These are phyloP conservation scores for Caranx melampygus DNA, from an alignment of 2,113 vertebrate species.

Conservation along the genomic window DNA sequence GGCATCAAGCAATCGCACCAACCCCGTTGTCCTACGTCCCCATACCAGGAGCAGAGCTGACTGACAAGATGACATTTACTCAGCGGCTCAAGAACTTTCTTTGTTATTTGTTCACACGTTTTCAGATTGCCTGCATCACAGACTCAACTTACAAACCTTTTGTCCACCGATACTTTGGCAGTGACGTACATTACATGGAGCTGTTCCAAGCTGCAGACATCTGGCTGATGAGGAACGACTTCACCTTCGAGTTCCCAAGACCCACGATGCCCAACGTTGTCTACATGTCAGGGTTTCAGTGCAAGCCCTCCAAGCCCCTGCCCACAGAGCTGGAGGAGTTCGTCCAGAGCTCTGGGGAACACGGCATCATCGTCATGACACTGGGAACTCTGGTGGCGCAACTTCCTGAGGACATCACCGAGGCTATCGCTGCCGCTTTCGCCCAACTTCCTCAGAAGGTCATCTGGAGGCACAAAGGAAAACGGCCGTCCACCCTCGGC, in stretches of 20 bases:
- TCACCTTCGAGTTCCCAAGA: slow-evolving; percentile 74
- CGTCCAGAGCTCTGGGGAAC: slow-evolving; percentile 71
- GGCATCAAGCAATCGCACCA: slow-evolving; percentile 53
- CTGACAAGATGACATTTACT: slow-evolving; percentile 69
- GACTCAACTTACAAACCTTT: slow-evolving; percentile 58
- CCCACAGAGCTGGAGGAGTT: slow-evolving; percentile 69
- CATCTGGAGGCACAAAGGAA: slow-evolving; percentile 71
- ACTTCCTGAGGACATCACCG: slow-evolving; percentile 64
- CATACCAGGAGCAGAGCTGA: slow-evolving; percentile 29
- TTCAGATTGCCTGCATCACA: slow-evolving; percentile 35
- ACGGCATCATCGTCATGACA: slow-evolving; percentile 74
- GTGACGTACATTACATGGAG: slow-evolving; percentile 71
- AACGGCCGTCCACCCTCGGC: slow-evolving; percentile 62
- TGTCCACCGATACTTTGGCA: slow-evolving; percentile 66
- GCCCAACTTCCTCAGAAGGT: slow-evolving; percentile 75
- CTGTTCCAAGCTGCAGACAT: slow-evolving; percentile 75
- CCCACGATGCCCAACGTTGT: slow-evolving; percentile 76
- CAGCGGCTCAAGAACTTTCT: slow-evolving; percentile 58
- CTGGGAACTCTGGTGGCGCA: slow-evolving; percentile 67
- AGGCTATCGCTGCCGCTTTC: slow-evolving; percentile 71
- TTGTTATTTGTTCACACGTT: slow-evolving; percentile 5
- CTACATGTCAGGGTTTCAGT: slow-evolving; percentile 78
- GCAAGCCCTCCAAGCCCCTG: slow-evolving; percentile 73
- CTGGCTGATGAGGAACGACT: slow-evolving; percentile 78
- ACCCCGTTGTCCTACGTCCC: slow-evolving; percentile 70